Percentiles rank a stretch among this genome's conserved stretches.
Conservation (phyloP, 37 sponge, comb jelly and placozoan genomes). For the Halichondria panicea region DNA sequence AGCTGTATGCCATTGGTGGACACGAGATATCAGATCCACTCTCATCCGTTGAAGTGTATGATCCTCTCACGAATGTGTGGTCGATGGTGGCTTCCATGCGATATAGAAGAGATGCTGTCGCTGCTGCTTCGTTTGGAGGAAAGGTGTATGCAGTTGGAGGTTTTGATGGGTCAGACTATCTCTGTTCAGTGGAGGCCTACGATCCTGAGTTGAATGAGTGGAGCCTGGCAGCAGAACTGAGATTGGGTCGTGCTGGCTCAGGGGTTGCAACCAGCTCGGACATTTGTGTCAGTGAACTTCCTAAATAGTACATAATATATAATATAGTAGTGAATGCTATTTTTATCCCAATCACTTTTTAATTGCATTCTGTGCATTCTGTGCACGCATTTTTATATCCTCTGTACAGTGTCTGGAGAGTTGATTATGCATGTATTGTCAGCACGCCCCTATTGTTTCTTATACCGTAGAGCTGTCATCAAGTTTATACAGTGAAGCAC, state of each 20-base stretch:
- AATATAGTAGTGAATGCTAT: too few relatives aligned
- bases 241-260: conserved; percentile 71
- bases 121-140: conserved; percentile 61
- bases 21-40: conserved; percentile 51
- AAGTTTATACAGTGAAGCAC: too few relatives aligned
- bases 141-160: conserved; percentile 83
- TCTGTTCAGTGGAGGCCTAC: conserved; percentile 76
- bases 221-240: conserved; percentile 47
- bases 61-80: conserved; percentile 66
- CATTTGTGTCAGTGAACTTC: conserved; percentile 1
- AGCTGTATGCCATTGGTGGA: conserved; percentile 83
- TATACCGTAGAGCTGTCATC: too few relatives aligned
- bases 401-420: too few relatives aligned
- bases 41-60: conserved; percentile 67
- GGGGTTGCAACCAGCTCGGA: conserved; percentile 34
- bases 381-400: too few relatives aligned
- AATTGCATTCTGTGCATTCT: too few relatives aligned
- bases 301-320: too few relatives aligned
- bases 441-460: too few relatives aligned
- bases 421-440: too few relatives aligned
- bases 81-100: conserved; percentile 36
- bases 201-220: conserved; percentile 68
- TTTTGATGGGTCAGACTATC: conserved; percentile 65
- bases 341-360: too few relatives aligned
- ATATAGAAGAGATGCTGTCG: conserved; percentile 70